Base-by-base conservation (phyloP, 1,140 invertebrate genomes). In the Diorhabda carinulata region DNA sequence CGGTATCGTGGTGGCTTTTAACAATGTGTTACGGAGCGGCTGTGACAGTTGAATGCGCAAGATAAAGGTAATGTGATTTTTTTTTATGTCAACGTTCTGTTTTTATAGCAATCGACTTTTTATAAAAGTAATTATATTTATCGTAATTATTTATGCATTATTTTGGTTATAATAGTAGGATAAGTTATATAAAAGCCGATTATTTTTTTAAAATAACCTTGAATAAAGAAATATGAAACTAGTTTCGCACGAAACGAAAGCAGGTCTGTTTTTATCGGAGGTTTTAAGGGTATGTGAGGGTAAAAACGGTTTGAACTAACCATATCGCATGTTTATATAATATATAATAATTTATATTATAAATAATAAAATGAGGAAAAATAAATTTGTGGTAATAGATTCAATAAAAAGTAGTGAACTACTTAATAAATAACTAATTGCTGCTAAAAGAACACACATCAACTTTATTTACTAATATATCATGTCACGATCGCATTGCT, bases 41-140 rank as follows among this genome's bases (percentile, higher is more conserved):
- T 72, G 74, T 77, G 77, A 78, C 74, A 75, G 73, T 76, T 73
- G 72, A 74, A 76, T 75, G 77, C 77, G 74, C 74, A 77, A 77
- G 71, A 70, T 73, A 64, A 69, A 78, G 77, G 77, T 78, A 78
- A 78, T 73, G 73, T 75, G 73, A 73, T 77, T 77, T 77, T 77
- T 76, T 52, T 3, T 8, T 75, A 73, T 73, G 71, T 76, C 74
- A 73, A 72, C 76, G 76, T 72, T 73, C 71, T 68, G 69, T 72
- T 75, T 42, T 64, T n/a, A 56, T 42, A 57, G 40, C 10, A 10
- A 5, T 64, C 7, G 47, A 2, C n/a, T 52, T 52, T 8, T 52
- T 52, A 8, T 4, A 52, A 0, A 6, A 52, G 6, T 52, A 52
- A 52, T 52, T 52, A 52, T 3, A n/a, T 52, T 52, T 52, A 52